phyloP scores from a whole-genome alignment of 2,797 vertebrate species.

The Aldrovandia affinis region DNA sequence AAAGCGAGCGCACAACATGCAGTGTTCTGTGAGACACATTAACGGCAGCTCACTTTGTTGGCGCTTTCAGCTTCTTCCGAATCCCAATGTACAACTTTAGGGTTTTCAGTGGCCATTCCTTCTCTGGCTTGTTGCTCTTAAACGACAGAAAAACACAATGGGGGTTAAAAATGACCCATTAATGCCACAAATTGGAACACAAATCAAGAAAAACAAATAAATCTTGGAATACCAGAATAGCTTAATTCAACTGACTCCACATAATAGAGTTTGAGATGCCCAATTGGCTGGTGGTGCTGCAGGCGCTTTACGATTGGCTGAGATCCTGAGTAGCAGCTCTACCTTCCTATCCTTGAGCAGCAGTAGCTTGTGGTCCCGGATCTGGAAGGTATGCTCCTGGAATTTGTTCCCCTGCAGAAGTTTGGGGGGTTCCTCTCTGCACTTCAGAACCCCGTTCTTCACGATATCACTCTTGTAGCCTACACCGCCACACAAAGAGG shows the following conservation, averaged over 20 bases:
- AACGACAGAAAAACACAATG: constrained; percentile 22
- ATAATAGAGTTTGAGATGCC: background rate
- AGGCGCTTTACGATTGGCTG: constrained; percentile 17
- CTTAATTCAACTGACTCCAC: background rate
- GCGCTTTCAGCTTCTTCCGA: constrained; percentile 90
- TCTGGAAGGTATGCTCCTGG: constrained; percentile 91
- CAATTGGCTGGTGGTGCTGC: background rate
- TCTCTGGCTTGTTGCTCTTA: constrained; percentile 88
- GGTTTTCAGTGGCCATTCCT: constrained; percentile 87
- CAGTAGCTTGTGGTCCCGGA: constrained; percentile 82
- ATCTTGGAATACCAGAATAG: background rate
- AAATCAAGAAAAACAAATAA: background rate
- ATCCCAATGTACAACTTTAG: constrained; percentile 95
- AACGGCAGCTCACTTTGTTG: constrained; percentile 78
- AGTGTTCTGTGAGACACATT: constrained; percentile 7
- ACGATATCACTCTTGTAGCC: constrained; percentile 83
- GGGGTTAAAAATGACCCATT: background rate
- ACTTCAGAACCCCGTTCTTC: constrained; percentile 86
- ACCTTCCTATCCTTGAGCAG: constrained; percentile 96
- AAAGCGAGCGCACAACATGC: background rate
- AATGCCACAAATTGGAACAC: background rate
- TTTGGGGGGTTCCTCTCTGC: constrained; percentile 89
- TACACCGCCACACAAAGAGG: constrained; percentile 49
- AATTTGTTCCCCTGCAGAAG: constrained; percentile 90
- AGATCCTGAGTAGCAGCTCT: constrained; percentile 11